Evolutionary conservation across 35 echinoderm and acorn worm genomes (phyloP).

Genomic region (Apostichopus parvimensis): DNA sequence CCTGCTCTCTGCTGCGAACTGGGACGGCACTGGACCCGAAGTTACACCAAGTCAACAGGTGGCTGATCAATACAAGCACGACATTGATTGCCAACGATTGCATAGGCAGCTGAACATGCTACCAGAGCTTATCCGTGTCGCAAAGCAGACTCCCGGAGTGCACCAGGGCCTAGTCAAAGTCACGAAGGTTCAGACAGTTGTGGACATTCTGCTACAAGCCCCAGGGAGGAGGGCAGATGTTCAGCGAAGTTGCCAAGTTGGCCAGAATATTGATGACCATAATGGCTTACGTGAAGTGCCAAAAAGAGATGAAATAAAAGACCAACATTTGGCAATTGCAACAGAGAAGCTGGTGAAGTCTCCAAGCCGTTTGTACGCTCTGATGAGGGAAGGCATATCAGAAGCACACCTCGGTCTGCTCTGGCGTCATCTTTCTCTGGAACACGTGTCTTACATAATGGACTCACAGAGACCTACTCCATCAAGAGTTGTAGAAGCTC

Average conservation of each 20-base stretch:
- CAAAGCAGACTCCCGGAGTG: constrained; percentile 8
- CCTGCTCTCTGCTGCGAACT: not conserved
- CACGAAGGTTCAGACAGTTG: constrained; percentile 22
- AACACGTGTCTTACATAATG: not conserved
- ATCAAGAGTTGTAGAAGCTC: not conserved
- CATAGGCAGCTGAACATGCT: not conserved
- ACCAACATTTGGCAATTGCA: not conserved
- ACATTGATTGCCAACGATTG: not conserved
- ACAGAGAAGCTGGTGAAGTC: not conserved
- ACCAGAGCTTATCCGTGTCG: not conserved
- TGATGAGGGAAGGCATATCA: constrained; percentile 12
- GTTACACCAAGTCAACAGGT: not conserved
- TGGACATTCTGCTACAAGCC: constrained; percentile 1
- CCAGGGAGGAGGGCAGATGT: constrained; percentile 26
- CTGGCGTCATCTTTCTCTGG: not conserved
- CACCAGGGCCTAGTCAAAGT: not conserved
- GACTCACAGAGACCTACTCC: not conserved
- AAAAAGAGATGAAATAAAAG: constrained; percentile 7
- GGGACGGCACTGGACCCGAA: constrained; percentile 18
- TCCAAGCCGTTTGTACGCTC: not conserved
- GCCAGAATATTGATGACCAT: not conserved
- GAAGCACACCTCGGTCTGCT: not conserved
- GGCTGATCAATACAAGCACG: not conserved
- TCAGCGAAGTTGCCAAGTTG: constrained; percentile 13
- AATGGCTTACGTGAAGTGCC: not conserved